Percentiles rank a stretch among this genome's conserved stretches.
Evolutionary conservation across 2,113 vertebrate species (phyloP).

Genomic region (Nothocercus julius): DNA sequence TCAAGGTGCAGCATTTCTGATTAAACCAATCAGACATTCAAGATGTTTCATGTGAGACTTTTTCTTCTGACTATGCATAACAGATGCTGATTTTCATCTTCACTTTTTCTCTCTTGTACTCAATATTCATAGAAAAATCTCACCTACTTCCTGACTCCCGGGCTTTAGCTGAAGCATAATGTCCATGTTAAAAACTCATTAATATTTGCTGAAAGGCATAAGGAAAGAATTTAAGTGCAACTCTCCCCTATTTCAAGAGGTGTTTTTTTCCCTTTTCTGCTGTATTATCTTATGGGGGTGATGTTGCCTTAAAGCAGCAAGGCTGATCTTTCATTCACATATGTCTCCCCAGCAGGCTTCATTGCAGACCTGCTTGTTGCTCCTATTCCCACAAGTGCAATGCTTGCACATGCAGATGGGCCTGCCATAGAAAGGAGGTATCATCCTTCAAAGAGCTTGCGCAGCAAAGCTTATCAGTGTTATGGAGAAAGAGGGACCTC

Average conservation of each 20-base stretch:
- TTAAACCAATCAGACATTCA: neutral
- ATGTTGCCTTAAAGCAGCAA: neutral
- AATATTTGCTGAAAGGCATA: neutral
- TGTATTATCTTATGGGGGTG: neutral
- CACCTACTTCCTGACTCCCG: neutral
- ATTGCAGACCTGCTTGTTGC: too few relatives aligned
- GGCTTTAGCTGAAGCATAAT: neutral
- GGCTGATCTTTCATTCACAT: neutral
- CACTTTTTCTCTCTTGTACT: neutral
- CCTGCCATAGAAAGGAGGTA: neutral
- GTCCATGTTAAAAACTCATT: neutral
- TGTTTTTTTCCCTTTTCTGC: neutral
- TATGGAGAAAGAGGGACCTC: neutral
- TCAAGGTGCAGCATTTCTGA: too few relatives aligned
- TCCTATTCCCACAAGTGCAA: too few relatives aligned
- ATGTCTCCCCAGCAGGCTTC: neutral
- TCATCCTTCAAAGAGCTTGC: neutral
- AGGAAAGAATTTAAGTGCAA: neutral
- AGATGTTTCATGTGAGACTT: neutral
- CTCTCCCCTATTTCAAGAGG: neutral
- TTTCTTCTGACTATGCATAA: neutral
- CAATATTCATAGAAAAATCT: neutral
- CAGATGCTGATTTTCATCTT: neutral
- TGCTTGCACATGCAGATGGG: too few relatives aligned
- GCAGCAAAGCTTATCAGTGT: neutral